A percentile compares a stretch with the other conserved stretches of the same genome.
phyloP scores from a whole-genome alignment of 53 echinoderm and acorn worm genomes.

The Luidia sarsii region DNA sequence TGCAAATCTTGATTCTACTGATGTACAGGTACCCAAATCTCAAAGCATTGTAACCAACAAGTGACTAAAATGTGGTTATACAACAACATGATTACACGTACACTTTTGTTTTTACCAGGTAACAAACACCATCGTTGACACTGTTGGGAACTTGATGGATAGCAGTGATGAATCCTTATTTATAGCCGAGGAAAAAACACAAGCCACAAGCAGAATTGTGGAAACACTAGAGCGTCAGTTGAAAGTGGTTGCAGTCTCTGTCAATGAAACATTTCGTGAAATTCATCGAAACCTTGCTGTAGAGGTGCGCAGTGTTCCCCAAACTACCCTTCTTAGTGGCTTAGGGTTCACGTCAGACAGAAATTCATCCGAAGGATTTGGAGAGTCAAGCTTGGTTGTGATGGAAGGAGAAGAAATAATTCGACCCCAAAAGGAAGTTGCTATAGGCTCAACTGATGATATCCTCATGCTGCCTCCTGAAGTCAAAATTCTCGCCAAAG shows the following conservation, averaged over 20 bases:
- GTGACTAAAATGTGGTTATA: no score
- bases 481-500: conserved; percentile 30
- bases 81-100: no score
- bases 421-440: background rate
- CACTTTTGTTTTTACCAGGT: conserved; percentile 40
- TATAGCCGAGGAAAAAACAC: conserved; percentile 22
- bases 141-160: conserved; percentile 55
- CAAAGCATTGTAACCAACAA: background rate
- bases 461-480: conserved; percentile 51
- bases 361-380: conserved; percentile 1
- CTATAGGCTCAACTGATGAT: conserved; percentile 6
- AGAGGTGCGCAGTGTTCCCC: conserved; percentile 41
- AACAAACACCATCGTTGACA: conserved; percentile 37
- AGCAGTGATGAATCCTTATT: conserved; percentile 17
- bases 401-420: conserved; percentile 12
- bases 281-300: conserved; percentile 53
- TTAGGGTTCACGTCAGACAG: conserved; percentile 6
- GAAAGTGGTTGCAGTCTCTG: conserved; percentile 15
- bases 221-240: conserved; percentile 58
- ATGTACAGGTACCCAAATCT: conserved; percentile 36
- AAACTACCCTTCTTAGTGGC: conserved; percentile 2
- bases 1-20: conserved; percentile 33
- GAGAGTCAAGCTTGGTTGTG: conserved; percentile 10
- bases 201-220: conserved; percentile 48
- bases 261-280: conserved; percentile 25